Conservation (phyloP, 2,797 vertebrate species). For the Hyperoplus immaculatus region DNA sequence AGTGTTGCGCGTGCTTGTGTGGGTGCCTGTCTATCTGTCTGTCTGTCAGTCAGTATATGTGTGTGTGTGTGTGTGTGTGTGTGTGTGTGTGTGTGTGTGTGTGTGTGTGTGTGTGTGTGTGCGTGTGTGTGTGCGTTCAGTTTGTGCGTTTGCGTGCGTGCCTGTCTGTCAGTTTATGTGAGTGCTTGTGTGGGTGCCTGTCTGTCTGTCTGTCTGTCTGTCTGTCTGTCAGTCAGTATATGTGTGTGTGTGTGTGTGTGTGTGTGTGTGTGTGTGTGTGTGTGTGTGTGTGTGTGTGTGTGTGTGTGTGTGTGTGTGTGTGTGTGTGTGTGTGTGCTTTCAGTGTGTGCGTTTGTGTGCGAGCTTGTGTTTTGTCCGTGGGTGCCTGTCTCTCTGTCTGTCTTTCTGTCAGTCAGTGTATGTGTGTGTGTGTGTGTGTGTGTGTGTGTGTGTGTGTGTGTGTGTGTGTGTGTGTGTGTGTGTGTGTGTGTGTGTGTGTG, state of each 20-base stretch:
- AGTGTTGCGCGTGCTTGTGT: constrained; percentile 41
- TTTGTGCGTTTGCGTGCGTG: constrained; percentile 33
- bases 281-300: constrained; percentile 34
- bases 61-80: too few species aligned
- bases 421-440: too few species aligned
- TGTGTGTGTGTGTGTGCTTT: too few species aligned
- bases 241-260: not conserved
- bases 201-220: too few species aligned
- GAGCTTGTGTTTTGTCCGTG: constrained; percentile 40
- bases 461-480: constrained; percentile 37
- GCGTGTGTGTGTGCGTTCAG: constrained; percentile 55
- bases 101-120: too few species aligned
- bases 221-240: too few species aligned
- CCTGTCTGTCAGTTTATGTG: too few species aligned
- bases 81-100: too few species aligned
- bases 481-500: not conserved
- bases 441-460: constrained; percentile 57
- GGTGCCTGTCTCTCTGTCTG: not conserved
- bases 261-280: not conserved
- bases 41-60: too few species aligned
- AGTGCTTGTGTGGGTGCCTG: constrained; percentile 66
- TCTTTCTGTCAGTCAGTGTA: not conserved
- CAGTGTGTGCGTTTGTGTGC: too few species aligned
- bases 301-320: too few species aligned
- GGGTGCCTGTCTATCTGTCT: not conserved